Conservation (phyloP, 2,113 vertebrate species). For the Vimba vimba region DNA sequence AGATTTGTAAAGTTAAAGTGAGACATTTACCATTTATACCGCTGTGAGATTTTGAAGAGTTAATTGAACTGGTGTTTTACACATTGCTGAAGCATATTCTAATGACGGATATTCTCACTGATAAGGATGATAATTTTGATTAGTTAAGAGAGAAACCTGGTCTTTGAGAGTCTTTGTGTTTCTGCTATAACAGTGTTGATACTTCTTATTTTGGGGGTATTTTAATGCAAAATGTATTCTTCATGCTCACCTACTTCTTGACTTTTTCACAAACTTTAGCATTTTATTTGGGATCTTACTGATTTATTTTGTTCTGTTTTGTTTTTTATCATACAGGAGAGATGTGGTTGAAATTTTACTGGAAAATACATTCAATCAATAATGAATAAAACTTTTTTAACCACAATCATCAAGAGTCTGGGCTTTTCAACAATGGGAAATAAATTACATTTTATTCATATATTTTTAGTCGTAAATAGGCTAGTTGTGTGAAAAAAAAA, state of each 20-base stretch:
- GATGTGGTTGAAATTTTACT: constrained; percentile 59
- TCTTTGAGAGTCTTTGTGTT: constrained; percentile 61
- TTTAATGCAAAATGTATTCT: constrained; percentile 60
- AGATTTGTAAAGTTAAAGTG: constrained; percentile 69
- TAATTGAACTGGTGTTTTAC: constrained; percentile 60
- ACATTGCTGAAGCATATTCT: constrained; percentile 57
- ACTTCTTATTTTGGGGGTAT: constrained; percentile 63
- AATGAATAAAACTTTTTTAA: constrained; percentile 72
- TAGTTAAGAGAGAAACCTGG: constrained; percentile 54
- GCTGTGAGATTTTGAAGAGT: constrained; percentile 59
- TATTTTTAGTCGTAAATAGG: background rate
- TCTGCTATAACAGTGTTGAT: constrained; percentile 65
- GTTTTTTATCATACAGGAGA: constrained; percentile 57
- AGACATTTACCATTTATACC: constrained; percentile 70
- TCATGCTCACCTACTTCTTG: constrained; percentile 57
- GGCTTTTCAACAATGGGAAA: constrained; percentile 24
- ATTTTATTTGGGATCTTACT: constrained; percentile 38
- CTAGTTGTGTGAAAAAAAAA: too few relatives aligned
- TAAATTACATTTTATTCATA: background rate
- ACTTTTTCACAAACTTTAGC: constrained; percentile 34
- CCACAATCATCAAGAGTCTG: constrained; percentile 72
- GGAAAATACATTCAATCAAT: constrained; percentile 59
- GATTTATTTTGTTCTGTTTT: constrained; percentile 18
- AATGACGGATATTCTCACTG: background rate
- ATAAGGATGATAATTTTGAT: constrained; percentile 46